Base-by-base conservation (phyloP, 1,140 invertebrate species). In the Amphibalanus amphitrite region DNA sequence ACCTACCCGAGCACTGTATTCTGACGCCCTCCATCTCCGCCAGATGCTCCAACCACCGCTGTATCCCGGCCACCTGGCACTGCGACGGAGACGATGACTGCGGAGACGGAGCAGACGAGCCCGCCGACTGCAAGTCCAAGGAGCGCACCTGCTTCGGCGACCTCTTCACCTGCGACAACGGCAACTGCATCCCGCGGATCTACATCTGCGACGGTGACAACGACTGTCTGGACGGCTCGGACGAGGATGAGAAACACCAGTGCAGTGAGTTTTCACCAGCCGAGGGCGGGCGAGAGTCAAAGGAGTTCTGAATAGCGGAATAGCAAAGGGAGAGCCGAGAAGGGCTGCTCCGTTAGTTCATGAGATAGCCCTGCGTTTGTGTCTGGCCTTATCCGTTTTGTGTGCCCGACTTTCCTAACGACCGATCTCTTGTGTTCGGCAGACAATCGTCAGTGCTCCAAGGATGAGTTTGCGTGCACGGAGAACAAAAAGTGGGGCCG, bases 191-290 rank as follows among this genome's bases (percentile, higher is more conserved):
- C 74, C 93, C 92, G 0, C 83, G 91, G 72, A 95, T 93, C 73
- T 98, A 98, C 79, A 93, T 96, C n/a, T 98, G 97, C 78, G 95
- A 98, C 79, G 93, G 92, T 0, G 91, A 95, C 78, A 92, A 94
- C 78, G 94, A 98, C 81, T 98, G 96, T 79, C 80, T 91, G 74
- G 95, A 97, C 78, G 89, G 89, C 77, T 93, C 90, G 30, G 93
- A 96, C 77, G 93, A 97, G 82, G 92, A 95, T 76, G 87, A 87
- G 65, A 80, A 92, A 71, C 92, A 95, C 79, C 91, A 95, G 78
- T 96, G 93, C 80, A 92, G 88, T 89, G 81, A 87, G 86, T 86
- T n/a, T n/a, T n/a, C n/a, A n/a, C n/a, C n/a, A n/a, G n/a, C n/a
- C n/a, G n/a, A n/a, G n/a, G n/a, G n/a, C n/a, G n/a, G n/a, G n/a